Percentiles rank a stretch among this genome's conserved stretches.
phyloP scores from a whole-genome alignment of 2,888 invertebrate species.

The Notodonta dromedarius region DNA sequence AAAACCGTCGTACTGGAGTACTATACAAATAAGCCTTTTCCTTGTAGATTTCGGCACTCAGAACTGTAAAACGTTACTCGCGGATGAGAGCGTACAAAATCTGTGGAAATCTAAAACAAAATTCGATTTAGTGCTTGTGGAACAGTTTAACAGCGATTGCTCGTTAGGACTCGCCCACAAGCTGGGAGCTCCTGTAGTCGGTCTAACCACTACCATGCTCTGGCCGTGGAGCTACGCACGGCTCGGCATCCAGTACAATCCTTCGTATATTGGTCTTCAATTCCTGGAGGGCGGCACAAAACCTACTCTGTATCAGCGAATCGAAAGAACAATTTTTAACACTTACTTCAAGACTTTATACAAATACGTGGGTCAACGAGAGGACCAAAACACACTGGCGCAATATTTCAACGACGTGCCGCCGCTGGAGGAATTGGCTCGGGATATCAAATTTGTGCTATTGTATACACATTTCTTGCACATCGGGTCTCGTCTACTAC shows the following conservation, averaged over 20 bases:
- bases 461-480: conserved; percentile 83
- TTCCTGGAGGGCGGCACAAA: conserved; percentile 78
- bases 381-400: conserved; percentile 56
- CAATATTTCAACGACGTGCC: conserved; percentile 76
- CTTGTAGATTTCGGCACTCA: conserved; percentile 46
- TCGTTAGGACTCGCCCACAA: conserved; percentile 83
- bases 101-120: conserved; percentile 63
- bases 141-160: conserved; percentile 86
- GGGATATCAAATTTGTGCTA: conserved; percentile 78
- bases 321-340: conserved; percentile 68
- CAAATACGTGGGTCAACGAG: conserved; percentile 46
- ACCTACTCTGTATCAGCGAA: conserved; percentile 75
- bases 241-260: conserved; percentile 83
- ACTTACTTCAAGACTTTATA: conserved; percentile 39
- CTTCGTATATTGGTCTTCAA: conserved; percentile 83
- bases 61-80: conserved; percentile 57
- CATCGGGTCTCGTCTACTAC: conserved; percentile 76
- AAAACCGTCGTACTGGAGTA: conserved; percentile 43
- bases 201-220: conserved; percentile 78
- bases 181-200: conserved; percentile 82
- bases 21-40: conserved; percentile 45
- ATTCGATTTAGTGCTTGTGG: conserved; percentile 85
- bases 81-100: conserved; percentile 60
- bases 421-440: conserved; percentile 76
- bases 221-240: conserved; percentile 84